Base-by-base conservation (phyloP, 1,140 invertebrate species). In the Drosophila ercepeae region DNA sequence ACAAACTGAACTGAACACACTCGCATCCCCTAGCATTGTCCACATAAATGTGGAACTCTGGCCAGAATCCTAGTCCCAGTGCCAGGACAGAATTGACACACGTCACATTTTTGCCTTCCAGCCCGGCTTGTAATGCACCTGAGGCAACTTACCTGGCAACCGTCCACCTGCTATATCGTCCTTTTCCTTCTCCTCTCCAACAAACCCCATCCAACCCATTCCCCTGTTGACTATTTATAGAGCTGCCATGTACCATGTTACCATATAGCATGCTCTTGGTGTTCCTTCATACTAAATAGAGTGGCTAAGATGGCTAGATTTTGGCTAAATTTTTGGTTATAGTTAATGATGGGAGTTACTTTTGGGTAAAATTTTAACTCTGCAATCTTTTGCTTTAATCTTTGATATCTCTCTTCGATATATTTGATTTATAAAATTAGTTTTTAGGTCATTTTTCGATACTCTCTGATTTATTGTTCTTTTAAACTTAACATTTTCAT, bases 191-290 rank as follows among this genome's bases (percentile, higher is more conserved):
- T 14, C 36, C 23, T 9, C n/a, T 19, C 18, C 29, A 5, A 7
- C 34, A 1, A 14, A 4, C 21, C 14, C 16, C 36, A 14, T 3
- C 23, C 46, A 29, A 14, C 19, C 50, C 21, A 25, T 16, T 16
- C 23, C 46, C 39, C 50, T 18, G 68, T 11, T 11, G 25, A 50
- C 69, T 73, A 72, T 72, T 72, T 72, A 73, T 73, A 73, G 69
- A 73, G 49, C 45, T 44, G 36, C 69, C 69, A 53, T 73, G 69
- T 54, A 27, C 49, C 41, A 29, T 67, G 48, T 67, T 67, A 32
- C 29, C 29, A 32, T 32, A 32, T 32, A 32, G 29, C 29, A 11
- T 32, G 9, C 29, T 32, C 61, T 19, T 21, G 11, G 29, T 42
- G 18, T 41, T 13, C 34, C 45, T 32, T 25, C 29, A 9, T 16